Conservation (phyloP, 2,113 vertebrate species). For the Sceloporus undulatus region DNA sequence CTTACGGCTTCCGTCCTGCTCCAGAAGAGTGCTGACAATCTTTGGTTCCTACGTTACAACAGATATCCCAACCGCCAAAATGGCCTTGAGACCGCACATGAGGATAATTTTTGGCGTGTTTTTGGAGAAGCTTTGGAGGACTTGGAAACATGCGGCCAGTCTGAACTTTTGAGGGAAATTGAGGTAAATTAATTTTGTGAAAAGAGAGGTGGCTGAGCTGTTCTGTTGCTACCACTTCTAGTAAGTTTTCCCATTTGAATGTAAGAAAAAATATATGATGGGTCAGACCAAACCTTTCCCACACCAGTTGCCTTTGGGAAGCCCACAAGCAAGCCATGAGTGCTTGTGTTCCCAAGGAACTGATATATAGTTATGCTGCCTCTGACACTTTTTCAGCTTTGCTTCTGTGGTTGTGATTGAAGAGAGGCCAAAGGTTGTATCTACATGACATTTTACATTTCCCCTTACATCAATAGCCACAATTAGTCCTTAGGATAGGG, state of each 20-base stretch:
- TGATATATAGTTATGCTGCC: neutral
- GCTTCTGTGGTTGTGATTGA: neutral
- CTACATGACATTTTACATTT: neutral
- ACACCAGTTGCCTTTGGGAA: neutral
- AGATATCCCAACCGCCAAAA: conserved; percentile 91
- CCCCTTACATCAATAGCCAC: too few species aligned
- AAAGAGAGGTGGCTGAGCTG: conserved; percentile 33
- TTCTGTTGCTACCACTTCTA: conserved; percentile 18
- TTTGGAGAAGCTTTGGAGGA: conserved; percentile 94
- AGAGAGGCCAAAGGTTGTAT: neutral
- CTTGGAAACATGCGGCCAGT: conserved; percentile 97
- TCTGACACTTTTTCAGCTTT: neutral
- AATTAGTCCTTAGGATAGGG: too few species aligned
- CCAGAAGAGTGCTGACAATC: conserved; percentile 80
- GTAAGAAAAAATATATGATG: neutral
- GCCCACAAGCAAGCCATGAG: neutral
- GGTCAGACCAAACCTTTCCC: neutral
- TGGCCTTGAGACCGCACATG: conserved; percentile 85
- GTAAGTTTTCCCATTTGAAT: neutral
- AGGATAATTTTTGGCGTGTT: conserved; percentile 93
- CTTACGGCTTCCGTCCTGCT: conserved; percentile 67
- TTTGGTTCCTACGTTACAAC: conserved; percentile 94
- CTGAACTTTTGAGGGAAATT: conserved; percentile 95
- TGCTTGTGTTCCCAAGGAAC: neutral
- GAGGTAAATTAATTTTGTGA: conserved; percentile 84